phyloP scores from a whole-genome alignment of 2,797 vertebrate species.

The Tapirus indicus region DNA sequence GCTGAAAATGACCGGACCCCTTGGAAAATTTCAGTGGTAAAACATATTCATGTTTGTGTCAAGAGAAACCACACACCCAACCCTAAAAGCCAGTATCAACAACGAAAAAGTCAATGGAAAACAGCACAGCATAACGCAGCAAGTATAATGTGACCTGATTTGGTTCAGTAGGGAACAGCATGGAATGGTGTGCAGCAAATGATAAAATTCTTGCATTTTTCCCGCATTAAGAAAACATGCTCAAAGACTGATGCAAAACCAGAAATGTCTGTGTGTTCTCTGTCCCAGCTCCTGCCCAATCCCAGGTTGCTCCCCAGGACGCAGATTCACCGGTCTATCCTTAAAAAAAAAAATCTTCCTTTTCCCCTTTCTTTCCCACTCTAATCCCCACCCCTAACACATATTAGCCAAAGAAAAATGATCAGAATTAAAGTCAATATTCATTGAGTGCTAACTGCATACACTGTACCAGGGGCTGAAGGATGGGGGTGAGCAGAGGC shows the following conservation, averaged over 20 bases:
- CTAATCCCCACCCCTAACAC: neutral
- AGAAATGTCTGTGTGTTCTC: neutral
- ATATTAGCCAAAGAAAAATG: slow-evolving; percentile 1
- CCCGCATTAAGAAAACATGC: slow-evolving; percentile 14
- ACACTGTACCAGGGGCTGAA: neutral
- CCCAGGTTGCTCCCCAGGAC: neutral
- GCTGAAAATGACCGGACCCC: neutral
- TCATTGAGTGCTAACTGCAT: neutral
- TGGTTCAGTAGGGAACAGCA: neutral
- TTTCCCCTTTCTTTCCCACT: neutral
- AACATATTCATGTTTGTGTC: slow-evolving; percentile 54
- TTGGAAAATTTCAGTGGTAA: slow-evolving; percentile 61
- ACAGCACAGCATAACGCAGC: neutral
- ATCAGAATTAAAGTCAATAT: slow-evolving; percentile 2
- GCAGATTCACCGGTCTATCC: neutral
- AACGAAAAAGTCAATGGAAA: slow-evolving; percentile 67
- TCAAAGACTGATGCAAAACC: neutral
- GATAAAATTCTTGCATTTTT: neutral
- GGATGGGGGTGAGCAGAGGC: neutral
- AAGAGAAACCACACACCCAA: slow-evolving; percentile 58
- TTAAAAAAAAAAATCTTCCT: neutral
- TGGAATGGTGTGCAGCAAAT: neutral
- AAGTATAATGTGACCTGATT: slow-evolving; percentile 20
- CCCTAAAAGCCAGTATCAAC: slow-evolving; percentile 63
- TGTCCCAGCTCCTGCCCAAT: neutral